phyloP scores from a whole-genome alignment of 2,888 invertebrate genomes.

The Calameuta filiformis region DNA sequence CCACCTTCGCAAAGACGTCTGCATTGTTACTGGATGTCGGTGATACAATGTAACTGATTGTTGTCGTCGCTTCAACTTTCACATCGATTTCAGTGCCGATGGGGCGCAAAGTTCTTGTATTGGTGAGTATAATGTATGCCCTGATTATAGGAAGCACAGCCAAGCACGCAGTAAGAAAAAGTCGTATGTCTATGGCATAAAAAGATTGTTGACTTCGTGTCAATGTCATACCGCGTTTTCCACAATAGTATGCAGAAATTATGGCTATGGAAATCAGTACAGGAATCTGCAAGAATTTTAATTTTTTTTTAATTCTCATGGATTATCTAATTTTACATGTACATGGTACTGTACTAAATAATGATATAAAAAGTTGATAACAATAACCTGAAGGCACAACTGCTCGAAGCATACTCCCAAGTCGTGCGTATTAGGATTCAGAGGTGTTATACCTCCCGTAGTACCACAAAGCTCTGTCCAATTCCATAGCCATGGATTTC shows the following conservation, averaged over 20 bases:
- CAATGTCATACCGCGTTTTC: slow-evolving; percentile 74
- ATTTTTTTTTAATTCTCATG: slow-evolving; percentile 1
- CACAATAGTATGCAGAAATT: slow-evolving; percentile 84
- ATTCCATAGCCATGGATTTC: slow-evolving; percentile 70
- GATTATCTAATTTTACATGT: no score
- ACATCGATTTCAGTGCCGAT: not conserved
- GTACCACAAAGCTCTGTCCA: slow-evolving; percentile 81
- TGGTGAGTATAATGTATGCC: slow-evolving; percentile 74
- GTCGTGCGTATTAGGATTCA: slow-evolving; percentile 78
- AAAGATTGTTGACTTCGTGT: slow-evolving; percentile 74
- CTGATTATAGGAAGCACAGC: slow-evolving; percentile 76
- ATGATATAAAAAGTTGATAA: not conserved
- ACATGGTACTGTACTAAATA: not conserved
- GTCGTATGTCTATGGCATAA: slow-evolving; percentile 74
- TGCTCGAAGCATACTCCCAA: slow-evolving; percentile 89
- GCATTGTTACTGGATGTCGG: not conserved
- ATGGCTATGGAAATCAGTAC: slow-evolving; percentile 78
- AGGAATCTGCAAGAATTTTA: slow-evolving; percentile 72
- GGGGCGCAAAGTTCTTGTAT: slow-evolving; percentile 36
- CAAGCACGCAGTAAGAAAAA: slow-evolving; percentile 73
- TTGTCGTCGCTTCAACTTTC: not conserved
- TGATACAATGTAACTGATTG: not conserved
- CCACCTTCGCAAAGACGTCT: not conserved
- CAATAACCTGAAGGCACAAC: slow-evolving; percentile 71
- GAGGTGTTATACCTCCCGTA: slow-evolving; percentile 76